Evolutionary conservation across 1,140 invertebrate species (phyloP).

Genomic region (Subanguina moxae): DNA sequence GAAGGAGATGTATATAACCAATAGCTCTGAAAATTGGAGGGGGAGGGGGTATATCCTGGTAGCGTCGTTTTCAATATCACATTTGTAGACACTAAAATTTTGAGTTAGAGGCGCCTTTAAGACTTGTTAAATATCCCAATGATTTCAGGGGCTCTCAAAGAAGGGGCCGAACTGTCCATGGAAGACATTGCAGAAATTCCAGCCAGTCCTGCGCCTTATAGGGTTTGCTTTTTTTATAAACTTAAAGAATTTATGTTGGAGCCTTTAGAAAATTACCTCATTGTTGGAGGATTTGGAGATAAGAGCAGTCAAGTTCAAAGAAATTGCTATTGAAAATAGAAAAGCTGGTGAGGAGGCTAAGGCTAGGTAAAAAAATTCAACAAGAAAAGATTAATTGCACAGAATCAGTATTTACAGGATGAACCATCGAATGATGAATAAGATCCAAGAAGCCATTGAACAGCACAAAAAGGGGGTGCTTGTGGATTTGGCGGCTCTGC

Average conservation of each 20-base stretch:
- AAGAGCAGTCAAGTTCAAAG: conserved; percentile 5
- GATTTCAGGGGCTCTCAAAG: conserved; percentile 20
- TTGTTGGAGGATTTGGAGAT: conserved; percentile 7
- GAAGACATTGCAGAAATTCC: conserved; percentile 27
- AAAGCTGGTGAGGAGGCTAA: not conserved
- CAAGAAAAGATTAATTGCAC: not conserved
- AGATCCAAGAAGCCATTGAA: not conserved
- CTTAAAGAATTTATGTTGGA: not conserved
- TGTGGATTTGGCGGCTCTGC: not conserved
- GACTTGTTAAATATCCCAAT: too few species aligned
- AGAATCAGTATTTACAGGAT: not conserved
- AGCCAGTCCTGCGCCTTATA: conserved; percentile 24
- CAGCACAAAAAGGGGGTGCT: not conserved
- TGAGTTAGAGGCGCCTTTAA: too few species aligned
- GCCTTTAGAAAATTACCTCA: not conserved
- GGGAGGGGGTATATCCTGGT: too few species aligned
- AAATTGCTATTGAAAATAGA: not conserved
- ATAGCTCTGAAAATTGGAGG: too few species aligned
- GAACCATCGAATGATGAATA: not conserved
- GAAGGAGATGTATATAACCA: too few species aligned
- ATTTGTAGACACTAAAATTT: too few species aligned
- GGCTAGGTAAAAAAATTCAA: not conserved
- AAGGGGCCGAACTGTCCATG: conserved; percentile 13
- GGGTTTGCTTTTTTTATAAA: not conserved
- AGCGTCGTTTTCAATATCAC: too few species aligned